Evolutionary conservation across 2,797 vertebrate genomes (phyloP).

Genomic region (Taeniopygia guttata): DNA sequence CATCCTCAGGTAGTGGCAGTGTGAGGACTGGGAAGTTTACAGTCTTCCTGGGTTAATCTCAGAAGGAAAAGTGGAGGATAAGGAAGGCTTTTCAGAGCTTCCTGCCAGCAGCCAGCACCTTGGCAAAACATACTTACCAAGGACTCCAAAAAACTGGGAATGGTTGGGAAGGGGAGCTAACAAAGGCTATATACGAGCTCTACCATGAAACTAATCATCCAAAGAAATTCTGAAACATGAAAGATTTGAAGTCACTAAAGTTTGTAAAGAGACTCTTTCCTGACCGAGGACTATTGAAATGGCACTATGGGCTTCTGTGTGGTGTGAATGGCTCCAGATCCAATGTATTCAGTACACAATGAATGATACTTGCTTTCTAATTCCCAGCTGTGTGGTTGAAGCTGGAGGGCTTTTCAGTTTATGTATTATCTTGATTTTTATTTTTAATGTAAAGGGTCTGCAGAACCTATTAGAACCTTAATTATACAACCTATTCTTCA

Average conservation of each 20-base stretch:
- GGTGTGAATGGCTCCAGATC: not conserved
- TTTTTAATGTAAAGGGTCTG: not conserved
- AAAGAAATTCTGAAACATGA: not conserved
- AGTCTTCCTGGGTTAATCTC: not conserved
- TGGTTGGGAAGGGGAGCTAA: not conserved
- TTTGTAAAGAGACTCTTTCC: not conserved
- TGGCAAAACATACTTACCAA: not conserved
- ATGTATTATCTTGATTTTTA: not conserved
- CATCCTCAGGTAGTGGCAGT: not conserved
- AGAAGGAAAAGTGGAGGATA: not conserved
- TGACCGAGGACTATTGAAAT: not conserved
- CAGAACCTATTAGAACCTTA: conserved; percentile 1
- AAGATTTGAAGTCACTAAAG: not conserved
- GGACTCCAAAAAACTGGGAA: not conserved
- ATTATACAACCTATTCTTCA: not conserved
- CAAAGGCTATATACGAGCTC: not conserved
- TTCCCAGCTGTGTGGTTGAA: not conserved
- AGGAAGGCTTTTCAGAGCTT: not conserved
- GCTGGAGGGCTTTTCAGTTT: not conserved
- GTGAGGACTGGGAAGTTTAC: not conserved
- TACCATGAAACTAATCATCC: not conserved
- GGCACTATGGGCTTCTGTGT: not conserved
- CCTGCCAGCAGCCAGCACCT: not conserved
- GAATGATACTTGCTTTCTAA: not conserved
- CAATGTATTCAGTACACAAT: not conserved